phyloP scores from a whole-genome alignment of 1,140 invertebrate genomes.

The Campoletis sonorensis region DNA sequence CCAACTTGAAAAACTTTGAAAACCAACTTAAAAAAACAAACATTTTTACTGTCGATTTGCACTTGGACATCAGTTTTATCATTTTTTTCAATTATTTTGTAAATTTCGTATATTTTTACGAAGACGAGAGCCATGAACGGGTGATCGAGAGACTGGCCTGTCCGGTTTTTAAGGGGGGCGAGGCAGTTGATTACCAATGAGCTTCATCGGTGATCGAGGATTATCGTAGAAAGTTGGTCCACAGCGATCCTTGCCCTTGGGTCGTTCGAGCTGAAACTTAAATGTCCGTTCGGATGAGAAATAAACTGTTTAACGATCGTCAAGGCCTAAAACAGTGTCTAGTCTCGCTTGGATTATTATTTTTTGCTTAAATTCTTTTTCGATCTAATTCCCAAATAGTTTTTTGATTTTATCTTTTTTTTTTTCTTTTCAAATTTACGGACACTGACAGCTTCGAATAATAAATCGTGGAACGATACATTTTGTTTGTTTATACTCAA shows the following conservation, averaged over 20 bases:
- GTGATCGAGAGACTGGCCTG: slow-evolving; percentile 12
- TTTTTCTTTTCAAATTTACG: no score
- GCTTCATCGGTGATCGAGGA: slow-evolving; percentile 24
- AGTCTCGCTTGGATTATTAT: slow-evolving; percentile 19
- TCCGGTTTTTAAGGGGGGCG: slow-evolving; percentile 14
- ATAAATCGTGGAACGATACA: no score
- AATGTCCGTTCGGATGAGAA: slow-evolving; percentile 51
- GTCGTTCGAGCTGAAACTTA: slow-evolving; percentile 54
- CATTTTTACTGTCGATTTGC: no score
- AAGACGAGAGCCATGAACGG: no score
- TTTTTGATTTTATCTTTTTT: no score
- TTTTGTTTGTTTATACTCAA: slow-evolving; percentile 54
- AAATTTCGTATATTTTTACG: neutral
- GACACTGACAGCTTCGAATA: no score
- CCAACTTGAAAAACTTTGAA: no score
- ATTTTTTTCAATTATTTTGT: neutral
- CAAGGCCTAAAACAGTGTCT: neutral
- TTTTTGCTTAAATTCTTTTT: neutral
- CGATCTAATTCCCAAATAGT: no score
- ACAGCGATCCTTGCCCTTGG: slow-evolving; percentile 24
- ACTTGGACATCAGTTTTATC: no score
- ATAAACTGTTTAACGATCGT: slow-evolving; percentile 43
- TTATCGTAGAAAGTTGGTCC: slow-evolving; percentile 31
- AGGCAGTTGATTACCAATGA: slow-evolving; percentile 18
- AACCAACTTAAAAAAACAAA: no score